phyloP scores from a whole-genome alignment of 2,888 invertebrate genomes.

The Tiliacea aurago region DNA sequence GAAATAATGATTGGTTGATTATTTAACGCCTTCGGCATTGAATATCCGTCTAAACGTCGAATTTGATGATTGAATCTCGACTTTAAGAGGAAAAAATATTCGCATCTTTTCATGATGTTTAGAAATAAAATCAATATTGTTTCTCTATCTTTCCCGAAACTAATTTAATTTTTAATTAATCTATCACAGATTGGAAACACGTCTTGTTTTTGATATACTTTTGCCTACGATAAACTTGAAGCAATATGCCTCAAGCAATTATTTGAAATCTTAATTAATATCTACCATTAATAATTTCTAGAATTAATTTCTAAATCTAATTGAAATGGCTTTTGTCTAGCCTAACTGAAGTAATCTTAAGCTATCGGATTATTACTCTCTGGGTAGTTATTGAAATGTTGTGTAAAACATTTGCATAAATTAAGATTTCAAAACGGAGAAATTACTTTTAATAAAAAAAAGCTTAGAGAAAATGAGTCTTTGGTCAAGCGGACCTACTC shows the following conservation, averaged over 20 bases:
- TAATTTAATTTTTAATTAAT: slow-evolving; percentile 21
- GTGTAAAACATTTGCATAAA: slow-evolving; percentile 14
- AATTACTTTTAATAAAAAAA: no score
- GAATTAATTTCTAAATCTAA: slow-evolving; percentile 2
- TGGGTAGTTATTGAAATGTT: slow-evolving; percentile 25
- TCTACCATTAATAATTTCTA: slow-evolving; percentile 30
- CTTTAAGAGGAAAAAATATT: neutral
- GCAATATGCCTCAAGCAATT: slow-evolving; percentile 17
- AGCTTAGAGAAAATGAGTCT: no score
- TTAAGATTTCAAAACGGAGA: slow-evolving; percentile 4
- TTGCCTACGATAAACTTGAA: neutral
- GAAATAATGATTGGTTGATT: neutral
- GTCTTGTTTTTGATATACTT: neutral
- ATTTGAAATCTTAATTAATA: slow-evolving; percentile 38
- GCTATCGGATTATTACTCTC: slow-evolving; percentile 24
- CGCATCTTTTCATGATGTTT: neutral
- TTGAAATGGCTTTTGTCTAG: slow-evolving; percentile 36
- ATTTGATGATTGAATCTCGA: neutral
- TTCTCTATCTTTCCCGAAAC: neutral
- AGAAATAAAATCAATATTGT: neutral
- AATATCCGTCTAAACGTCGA: neutral
- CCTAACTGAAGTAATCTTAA: slow-evolving; percentile 25
- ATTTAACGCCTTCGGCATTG: neutral
- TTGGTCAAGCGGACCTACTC: no score
- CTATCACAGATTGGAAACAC: neutral